Conservation (phyloP, 2,797 vertebrate species). For the Hyperoplus immaculatus region DNA sequence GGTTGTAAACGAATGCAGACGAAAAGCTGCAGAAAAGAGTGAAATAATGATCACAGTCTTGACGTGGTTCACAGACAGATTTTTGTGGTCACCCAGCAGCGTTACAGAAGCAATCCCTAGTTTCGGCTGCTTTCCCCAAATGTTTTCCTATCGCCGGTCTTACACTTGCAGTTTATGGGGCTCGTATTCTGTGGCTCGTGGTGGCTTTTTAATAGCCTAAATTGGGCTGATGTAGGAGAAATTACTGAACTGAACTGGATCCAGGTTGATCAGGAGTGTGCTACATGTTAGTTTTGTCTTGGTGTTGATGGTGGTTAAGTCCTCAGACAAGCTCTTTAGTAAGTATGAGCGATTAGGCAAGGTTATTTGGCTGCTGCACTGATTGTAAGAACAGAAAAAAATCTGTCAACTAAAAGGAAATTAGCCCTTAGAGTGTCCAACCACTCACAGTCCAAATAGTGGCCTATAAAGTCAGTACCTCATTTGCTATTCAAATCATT, state of each 20-base stretch:
- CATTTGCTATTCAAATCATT: constrained; percentile 94
- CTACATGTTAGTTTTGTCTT: constrained; percentile 26
- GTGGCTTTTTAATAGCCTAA: constrained; percentile 44
- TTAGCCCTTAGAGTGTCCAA: constrained; percentile 38
- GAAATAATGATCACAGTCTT: constrained; percentile 80
- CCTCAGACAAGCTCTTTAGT: constrained; percentile 28
- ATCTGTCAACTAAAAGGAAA: constrained; percentile 34
- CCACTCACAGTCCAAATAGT: constrained; percentile 36
- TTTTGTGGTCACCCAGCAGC: constrained; percentile 81
- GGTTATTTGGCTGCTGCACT: constrained; percentile 30
- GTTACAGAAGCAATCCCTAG: constrained; percentile 78
- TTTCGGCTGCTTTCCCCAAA: constrained; percentile 73
- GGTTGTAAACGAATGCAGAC: constrained; percentile 93
- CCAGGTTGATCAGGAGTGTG: constrained; percentile 38
- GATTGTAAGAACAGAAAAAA: constrained; percentile 32
- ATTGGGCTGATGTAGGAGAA: constrained; percentile 59
- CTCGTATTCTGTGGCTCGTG: constrained; percentile 60
- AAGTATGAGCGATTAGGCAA: constrained; percentile 6
- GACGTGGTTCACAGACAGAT: constrained; percentile 81
- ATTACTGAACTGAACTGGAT: constrained; percentile 42
- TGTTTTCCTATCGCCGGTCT: constrained; percentile 80
- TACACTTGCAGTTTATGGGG: constrained; percentile 72
- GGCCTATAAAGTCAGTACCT: constrained; percentile 80
- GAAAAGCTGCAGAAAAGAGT: constrained; percentile 79
- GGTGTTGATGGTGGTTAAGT: constrained; percentile 38